Evolutionary conservation across 2,888 invertebrate species (phyloP).

Genomic region (Caenorhabditis drosophilae): DNA sequence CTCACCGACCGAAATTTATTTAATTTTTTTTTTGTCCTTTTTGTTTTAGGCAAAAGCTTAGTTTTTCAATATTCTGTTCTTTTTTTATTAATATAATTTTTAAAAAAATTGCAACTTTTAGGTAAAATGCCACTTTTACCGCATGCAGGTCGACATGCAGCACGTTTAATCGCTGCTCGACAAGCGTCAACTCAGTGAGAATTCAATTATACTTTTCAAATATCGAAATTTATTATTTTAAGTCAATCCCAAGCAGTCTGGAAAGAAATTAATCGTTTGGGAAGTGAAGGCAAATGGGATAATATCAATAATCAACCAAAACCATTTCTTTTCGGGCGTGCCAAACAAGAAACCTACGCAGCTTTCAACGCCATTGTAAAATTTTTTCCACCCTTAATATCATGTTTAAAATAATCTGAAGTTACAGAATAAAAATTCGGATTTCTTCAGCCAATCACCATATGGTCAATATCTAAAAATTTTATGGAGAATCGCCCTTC

Average conservation of each 20-base stretch:
- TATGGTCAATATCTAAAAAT: constrained; percentile 51
- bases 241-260: constrained; percentile 38
- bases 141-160: constrained; percentile 22
- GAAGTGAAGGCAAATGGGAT: constrained; percentile 63
- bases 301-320: constrained; percentile 59
- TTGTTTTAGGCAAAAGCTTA: constrained; percentile 4
- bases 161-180: constrained; percentile 19
- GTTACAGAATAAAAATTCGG: constrained; percentile 25
- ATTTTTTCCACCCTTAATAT: background rate
- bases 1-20: constrained; percentile 1
- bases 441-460: constrained; percentile 47
- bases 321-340: constrained; percentile 47
- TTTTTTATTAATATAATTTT: background rate
- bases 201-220: background rate
- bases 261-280: constrained; percentile 59
- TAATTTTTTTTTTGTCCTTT: constrained; percentile 8
- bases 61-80: no score
- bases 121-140: constrained; percentile 22
- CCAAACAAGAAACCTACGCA: constrained; percentile 50
- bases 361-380: constrained; percentile 45
- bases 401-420: background rate
- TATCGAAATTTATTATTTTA: background rate
- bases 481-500: constrained; percentile 41
- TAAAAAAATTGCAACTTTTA: background rate
- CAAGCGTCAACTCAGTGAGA: constrained; percentile 35